phyloP scores from a whole-genome alignment of 2,797 vertebrate species.

The Spondyliosoma cantharus region DNA sequence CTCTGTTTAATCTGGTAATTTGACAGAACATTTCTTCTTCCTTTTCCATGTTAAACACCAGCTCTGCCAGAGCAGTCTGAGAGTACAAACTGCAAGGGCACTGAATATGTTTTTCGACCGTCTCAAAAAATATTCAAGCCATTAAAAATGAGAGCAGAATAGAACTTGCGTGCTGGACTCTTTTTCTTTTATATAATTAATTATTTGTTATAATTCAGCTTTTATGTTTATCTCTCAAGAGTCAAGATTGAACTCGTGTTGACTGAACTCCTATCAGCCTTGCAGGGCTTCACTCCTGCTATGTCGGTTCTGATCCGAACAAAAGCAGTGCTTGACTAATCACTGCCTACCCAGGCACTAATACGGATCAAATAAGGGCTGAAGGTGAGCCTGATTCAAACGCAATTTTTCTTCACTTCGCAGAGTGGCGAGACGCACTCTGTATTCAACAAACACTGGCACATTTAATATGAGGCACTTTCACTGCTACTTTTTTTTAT shows the following conservation, averaged over 20 bases:
- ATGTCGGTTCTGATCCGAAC: conserved; percentile 51
- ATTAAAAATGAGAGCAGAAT: conserved; percentile 45
- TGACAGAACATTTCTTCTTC: conserved; percentile 1
- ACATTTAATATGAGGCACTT: conserved; percentile 73
- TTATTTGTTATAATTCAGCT: conserved; percentile 51
- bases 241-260: conserved; percentile 33
- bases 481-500: conserved; percentile 73
- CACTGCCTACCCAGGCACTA: conserved; percentile 32
- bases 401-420: conserved; percentile 63
- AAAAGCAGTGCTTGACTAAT: conserved; percentile 65
- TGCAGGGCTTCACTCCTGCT: conserved; percentile 43
- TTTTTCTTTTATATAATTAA: conserved; percentile 30
- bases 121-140: conserved; percentile 59
- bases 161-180: conserved; percentile 28
- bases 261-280: conserved; percentile 43
- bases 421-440: conserved; percentile 53
- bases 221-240: conserved; percentile 49
- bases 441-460: conserved; percentile 75
- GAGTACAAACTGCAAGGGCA: conserved; percentile 16
- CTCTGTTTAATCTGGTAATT: conserved; percentile 4
- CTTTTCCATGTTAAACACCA: not conserved
- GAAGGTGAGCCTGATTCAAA: conserved; percentile 74
- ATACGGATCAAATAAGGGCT: conserved; percentile 66
- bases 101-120: conserved; percentile 32
- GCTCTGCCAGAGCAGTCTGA: not conserved